Evolutionary conservation across 1,140 invertebrate species (phyloP).

Genomic region (Drosophila dunni): DNA sequence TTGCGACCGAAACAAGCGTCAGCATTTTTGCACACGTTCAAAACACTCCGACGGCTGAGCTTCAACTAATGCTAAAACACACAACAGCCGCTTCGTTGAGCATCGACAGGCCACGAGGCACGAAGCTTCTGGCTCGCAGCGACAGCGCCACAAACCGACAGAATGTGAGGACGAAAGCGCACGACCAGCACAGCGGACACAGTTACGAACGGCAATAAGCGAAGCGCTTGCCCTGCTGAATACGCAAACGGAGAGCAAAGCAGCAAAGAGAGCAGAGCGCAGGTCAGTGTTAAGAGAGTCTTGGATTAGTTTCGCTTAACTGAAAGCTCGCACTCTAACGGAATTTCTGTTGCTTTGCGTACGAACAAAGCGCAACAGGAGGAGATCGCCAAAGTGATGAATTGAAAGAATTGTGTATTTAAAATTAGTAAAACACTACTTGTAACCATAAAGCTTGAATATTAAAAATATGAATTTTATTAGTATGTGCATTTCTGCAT

Average conservation of each 20-base stretch:
- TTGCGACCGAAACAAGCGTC: slow-evolving; percentile 54
- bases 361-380: slow-evolving; percentile 10
- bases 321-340: slow-evolving; percentile 1
- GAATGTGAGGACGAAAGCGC: slow-evolving; percentile 18
- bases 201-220: slow-evolving; percentile 2
- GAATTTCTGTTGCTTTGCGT: not conserved
- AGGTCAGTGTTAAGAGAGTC: not conserved
- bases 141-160: not conserved
- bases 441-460: too few species aligned
- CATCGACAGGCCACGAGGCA: slow-evolving; percentile 13
- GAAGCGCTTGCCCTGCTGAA: slow-evolving; percentile 27
- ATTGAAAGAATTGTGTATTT: not conserved
- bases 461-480: too few species aligned
- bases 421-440: too few species aligned
- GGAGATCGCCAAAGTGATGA: not conserved
- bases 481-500: too few species aligned
- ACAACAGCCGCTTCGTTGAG: slow-evolving; percentile 32
- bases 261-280: slow-evolving; percentile 1
- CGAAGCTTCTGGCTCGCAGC: slow-evolving; percentile 1
- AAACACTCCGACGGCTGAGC: slow-evolving; percentile 75
- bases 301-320: not conserved
- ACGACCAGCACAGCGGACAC: slow-evolving; percentile 13
- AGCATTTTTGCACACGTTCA: slow-evolving; percentile 69
- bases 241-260: slow-evolving; percentile 2
- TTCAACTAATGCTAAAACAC: slow-evolving; percentile 57